Evolutionary conservation across 2,113 vertebrate species (phyloP), one percentile per base, ranked within the genome.

Genomic region (Bubo bubo): DNA sequence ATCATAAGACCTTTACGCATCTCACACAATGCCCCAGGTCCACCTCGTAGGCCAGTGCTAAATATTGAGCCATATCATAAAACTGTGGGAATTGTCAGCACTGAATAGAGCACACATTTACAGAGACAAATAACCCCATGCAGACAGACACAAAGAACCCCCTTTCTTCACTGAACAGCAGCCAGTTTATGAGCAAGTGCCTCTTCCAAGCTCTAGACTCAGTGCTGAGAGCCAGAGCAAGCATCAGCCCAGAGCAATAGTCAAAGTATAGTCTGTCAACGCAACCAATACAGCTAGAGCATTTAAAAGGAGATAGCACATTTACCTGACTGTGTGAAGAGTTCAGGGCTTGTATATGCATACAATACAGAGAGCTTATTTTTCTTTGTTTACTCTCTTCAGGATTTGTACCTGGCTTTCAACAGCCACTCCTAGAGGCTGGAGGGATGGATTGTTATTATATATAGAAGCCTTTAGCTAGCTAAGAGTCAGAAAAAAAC

Each of bases 41-140:
- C 68, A 45, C n/a, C 28, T 94, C 26, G 39, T 47, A 24, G n/a
- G 72, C 28, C 47, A 93, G 80, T 1, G 0, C 37, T 94, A 76
- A 94, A 68, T 81, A 85, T 45, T 81, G 60, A 96, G 70, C 70
- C 30, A 8, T 68, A 68, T 37, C 84, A 72, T 95, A 72, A 79
- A 89, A 72, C 81, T 68, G 47, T 81, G 84, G 81, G 77, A 90
- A 93, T 59, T 91, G 95, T 82, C 89, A 91, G 86, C 68, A 64
- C 76, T 72, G 84, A 93, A 81, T 10, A 53, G 70, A 85, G 49
- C 0, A 0, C 4, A 3, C 58, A 82, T 75, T 93, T 79, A 52
- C 47, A 82, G 89, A 96, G 64, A 93, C 86, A 89, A 94, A 92
- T 17, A 86, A 71, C 43, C 64, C 80, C 80, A 72, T 24, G n/a